These are phyloP conservation scores for Trimorus sp. DNA, from an alignment of 2,888 invertebrate species.

Conservation along the genomic window DNA sequence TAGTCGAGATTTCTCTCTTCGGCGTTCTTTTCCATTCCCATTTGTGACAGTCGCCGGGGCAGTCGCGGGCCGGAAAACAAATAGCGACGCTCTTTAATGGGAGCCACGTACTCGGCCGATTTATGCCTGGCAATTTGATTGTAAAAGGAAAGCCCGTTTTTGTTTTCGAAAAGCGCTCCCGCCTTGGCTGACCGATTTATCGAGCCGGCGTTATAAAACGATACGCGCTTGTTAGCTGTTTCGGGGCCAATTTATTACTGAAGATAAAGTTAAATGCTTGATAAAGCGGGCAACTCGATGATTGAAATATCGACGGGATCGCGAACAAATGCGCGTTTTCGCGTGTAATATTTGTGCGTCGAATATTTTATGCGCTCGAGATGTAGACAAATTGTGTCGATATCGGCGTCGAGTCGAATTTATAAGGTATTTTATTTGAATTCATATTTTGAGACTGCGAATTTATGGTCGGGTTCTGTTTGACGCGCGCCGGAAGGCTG, in stretches of 20 bases:
- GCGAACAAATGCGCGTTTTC: conserved; percentile 23
- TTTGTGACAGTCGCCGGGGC: conserved; percentile 50
- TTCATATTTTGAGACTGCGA: no score
- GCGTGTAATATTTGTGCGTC: conserved; percentile 21
- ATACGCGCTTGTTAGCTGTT: conserved; percentile 51
- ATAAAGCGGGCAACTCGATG: conserved; percentile 18
- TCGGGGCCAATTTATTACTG: conserved; percentile 44
- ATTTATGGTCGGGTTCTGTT: no score
- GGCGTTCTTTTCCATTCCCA: conserved; percentile 53
- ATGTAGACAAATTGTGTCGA: conserved; percentile 27
- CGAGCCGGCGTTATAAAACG: conserved; percentile 45
- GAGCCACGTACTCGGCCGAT: conserved; percentile 50
- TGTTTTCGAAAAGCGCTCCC: neutral
- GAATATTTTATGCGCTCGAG: conserved; percentile 29
- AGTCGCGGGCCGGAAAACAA: conserved; percentile 66
- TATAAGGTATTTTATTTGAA: conserved; percentile 26
- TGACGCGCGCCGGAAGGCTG: no score
- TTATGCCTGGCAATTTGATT: conserved; percentile 51
- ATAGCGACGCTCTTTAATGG: conserved; percentile 63
- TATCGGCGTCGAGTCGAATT: conserved; percentile 16
- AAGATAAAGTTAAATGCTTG: conserved; percentile 54
- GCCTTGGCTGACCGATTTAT: conserved; percentile 52
- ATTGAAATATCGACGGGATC: conserved; percentile 50
- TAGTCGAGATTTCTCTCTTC: conserved; percentile 56
- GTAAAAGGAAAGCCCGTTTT: conserved; percentile 46